Evolutionary conservation across 2,888 invertebrate species (phyloP).

Genomic region (Thera britannica): DNA sequence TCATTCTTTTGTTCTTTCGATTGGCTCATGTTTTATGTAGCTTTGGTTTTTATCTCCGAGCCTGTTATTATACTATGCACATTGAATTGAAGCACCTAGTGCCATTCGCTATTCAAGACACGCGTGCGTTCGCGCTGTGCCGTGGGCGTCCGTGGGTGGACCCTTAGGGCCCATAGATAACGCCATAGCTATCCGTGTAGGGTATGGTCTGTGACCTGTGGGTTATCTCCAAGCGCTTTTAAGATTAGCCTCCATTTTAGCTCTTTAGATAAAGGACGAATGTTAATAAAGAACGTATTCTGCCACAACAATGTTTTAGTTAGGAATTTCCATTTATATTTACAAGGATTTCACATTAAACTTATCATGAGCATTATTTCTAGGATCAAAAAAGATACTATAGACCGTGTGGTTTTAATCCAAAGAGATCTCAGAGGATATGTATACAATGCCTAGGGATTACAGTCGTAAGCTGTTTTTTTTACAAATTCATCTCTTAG

Average conservation of each 20-base stretch:
- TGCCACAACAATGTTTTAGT: not conserved
- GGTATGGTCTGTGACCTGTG: conserved; percentile 27
- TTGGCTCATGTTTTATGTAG: conserved; percentile 3
- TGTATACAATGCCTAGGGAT: no score
- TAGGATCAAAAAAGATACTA: not conserved
- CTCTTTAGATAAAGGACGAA: conserved; percentile 25
- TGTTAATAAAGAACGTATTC: conserved; percentile 8
- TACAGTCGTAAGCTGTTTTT: no score
- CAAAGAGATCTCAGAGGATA: no score
- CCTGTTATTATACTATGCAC: conserved; percentile 10
- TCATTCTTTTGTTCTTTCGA: conserved; percentile 4
- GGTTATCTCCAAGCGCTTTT: conserved; percentile 36
- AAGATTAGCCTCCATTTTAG: conserved; percentile 32
- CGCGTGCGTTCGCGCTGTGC: conserved; percentile 6
- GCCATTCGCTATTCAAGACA: conserved; percentile 20
- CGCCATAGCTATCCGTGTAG: conserved; percentile 26
- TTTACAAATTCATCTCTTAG: no score
- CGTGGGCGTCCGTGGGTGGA: conserved; percentile 34
- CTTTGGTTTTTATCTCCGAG: conserved; percentile 15
- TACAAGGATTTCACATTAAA: conserved; percentile 3
- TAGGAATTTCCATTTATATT: not conserved
- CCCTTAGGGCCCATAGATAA: conserved; percentile 23
- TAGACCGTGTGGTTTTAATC: no score
- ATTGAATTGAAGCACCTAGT: conserved; percentile 15
- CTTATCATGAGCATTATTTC: not conserved